Evolutionary conservation across 2,797 vertebrate genomes (phyloP), one percentile per base, ranked within the genome.

Genomic region (Gephyroberyx darwinii): DNA sequence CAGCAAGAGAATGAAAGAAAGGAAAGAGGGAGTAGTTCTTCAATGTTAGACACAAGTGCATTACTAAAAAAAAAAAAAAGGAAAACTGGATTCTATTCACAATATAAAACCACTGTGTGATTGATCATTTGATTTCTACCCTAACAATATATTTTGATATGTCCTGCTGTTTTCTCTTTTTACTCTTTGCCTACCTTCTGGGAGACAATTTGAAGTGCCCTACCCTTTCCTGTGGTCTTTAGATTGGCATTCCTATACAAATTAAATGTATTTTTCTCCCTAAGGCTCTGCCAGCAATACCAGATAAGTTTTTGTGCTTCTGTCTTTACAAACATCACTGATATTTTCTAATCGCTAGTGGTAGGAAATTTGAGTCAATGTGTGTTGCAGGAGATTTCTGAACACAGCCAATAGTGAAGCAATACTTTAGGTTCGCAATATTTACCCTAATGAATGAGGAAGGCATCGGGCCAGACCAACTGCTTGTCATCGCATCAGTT

Each of bases 1-100:
- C 9, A 65, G 54, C 26, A 26, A 26, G 2, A 64, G 14, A 37
- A n/a, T 56, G 19, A 62, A 5, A 70, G 19, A 78, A 65, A 60
- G 17, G 43, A 76, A 71, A 73, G 19, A 63, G 8, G 8, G 20
- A 76, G 64, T 63, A 66, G 20, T 51, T 80, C 58, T 84, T 45
- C 62, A 66, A 87, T 82, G 82, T 72, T 61, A 52, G 53, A 74
- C 59, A 84, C 84, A 90, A 90, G 85, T 89, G 86, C 89, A 87
- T 84, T 71, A 80, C 65, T 74, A 30, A 72, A 52, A 71, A 76
- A 72, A 52, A 71, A 76, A 80, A 58, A 55, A 71, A 73, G 71
- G 5, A 78, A 82, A 87, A 71, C 47, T 77, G 51, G 57, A 69
- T 82, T 85, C 81, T 84, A 81, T 69, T 87, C 76, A 84, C 67